Percentiles rank a stretch among this genome's conserved stretches.
These are phyloP conservation scores for Pterobdella sp. DNA, from an alignment of 2,888 invertebrate genomes.

Conservation along the genomic window DNA sequence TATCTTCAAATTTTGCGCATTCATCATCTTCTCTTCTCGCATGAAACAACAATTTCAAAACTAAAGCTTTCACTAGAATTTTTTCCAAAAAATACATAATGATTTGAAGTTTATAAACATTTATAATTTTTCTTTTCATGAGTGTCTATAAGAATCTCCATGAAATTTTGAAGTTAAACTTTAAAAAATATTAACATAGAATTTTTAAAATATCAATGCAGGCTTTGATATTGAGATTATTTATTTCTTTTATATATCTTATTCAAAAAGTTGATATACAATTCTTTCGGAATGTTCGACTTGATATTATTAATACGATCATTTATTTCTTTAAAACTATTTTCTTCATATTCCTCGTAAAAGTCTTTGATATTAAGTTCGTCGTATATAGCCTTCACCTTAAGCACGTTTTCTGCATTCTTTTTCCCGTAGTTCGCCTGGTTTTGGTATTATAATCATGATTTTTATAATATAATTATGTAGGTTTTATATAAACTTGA, in stretches of 20 bases:
- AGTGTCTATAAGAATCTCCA: too few species aligned
- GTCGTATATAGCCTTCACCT: conserved; percentile 45
- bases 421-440: conserved; percentile 47
- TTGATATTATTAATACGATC: conserved; percentile 42
- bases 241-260: conserved; percentile 50
- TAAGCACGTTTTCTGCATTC: conserved; percentile 42
- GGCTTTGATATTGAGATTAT: conserved; percentile 34
- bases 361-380: conserved; percentile 43
- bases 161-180: too few species aligned
- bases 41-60: too few species aligned
- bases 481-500: not conserved
- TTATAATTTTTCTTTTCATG: too few species aligned
- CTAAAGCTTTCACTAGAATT: too few species aligned
- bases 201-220: not conserved
- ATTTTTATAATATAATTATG: not conserved
- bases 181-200: not conserved
- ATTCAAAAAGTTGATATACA: conserved; percentile 46
- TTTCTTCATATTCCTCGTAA: conserved; percentile 47
- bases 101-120: too few species aligned
- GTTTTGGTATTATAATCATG: not conserved
- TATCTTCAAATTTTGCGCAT: too few species aligned
- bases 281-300: conserved; percentile 43
- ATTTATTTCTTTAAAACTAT: conserved; percentile 43
- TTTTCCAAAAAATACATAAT: too few species aligned
- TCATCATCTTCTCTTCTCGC: too few species aligned